Conservation (phyloP, 2,113 vertebrate genomes). For the Colaptes auratus region DNA sequence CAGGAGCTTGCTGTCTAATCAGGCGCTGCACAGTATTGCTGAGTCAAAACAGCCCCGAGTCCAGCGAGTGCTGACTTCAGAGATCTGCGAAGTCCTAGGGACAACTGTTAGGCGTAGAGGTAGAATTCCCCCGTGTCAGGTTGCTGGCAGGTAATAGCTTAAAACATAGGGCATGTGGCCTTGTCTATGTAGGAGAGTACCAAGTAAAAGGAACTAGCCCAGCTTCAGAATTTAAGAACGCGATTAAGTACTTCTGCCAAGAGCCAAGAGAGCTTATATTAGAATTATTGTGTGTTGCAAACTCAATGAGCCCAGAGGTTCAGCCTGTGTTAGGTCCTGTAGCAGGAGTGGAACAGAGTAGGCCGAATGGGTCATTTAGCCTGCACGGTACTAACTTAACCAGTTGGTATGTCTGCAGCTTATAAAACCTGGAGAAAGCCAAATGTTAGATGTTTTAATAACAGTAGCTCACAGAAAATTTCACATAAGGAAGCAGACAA, state of each 20-base stretch:
- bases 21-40: neutral
- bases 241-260: neutral
- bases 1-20: neutral
- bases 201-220: neutral
- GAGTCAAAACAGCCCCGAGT: neutral
- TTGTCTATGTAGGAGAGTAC: accelerated
- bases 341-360: neutral
- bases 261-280: neutral
- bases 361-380: neutral
- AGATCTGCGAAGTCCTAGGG: neutral
- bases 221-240: neutral
- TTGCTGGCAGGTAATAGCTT: neutral
- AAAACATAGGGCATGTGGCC: accelerated
- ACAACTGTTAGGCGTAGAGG: accelerated
- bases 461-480: neutral
- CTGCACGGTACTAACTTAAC: accelerated
- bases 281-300: accelerated
- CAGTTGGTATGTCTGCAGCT: accelerated
- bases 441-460: neutral
- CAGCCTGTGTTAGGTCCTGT: neutral
- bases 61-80: neutral
- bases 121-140: neutral
- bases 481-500: neutral
- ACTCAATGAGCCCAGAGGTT: neutral
- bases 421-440: neutral